These are phyloP conservation scores for Choloepus didactylus DNA, from an alignment of 2,797 vertebrate species.

Conservation along the genomic window DNA sequence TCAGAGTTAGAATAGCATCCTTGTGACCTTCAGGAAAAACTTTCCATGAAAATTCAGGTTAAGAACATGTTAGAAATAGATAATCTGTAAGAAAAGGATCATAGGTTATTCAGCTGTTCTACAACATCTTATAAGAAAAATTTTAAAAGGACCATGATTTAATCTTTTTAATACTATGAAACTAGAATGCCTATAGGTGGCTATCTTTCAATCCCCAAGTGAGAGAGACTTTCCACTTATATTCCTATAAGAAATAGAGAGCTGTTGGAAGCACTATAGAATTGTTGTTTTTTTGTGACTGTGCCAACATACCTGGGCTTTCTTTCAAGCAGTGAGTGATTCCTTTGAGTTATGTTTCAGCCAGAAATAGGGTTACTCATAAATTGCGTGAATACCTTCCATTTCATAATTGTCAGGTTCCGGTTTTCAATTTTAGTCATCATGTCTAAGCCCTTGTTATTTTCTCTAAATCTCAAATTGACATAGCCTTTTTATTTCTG, in stretches of 20 bases:
- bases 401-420: conserved; percentile 80
- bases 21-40: conserved; percentile 39
- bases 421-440: conserved; percentile 71
- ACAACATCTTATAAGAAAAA: background rate
- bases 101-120: conserved; percentile 31
- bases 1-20: background rate
- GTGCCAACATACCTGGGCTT: conserved; percentile 78
- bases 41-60: conserved; percentile 47
- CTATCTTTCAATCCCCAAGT: conserved; percentile 61
- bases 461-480: conserved; percentile 68
- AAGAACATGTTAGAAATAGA: conserved; percentile 57
- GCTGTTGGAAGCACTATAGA: conserved; percentile 71
- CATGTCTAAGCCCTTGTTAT: conserved; percentile 58
- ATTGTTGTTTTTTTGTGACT: conserved; percentile 75
- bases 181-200: conserved; percentile 62
- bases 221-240: conserved; percentile 73
- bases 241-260: conserved; percentile 75
- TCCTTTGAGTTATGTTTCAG: conserved; percentile 79
- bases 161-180: conserved; percentile 58
- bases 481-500: conserved; percentile 27
- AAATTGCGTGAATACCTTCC: conserved; percentile 79
- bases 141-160: conserved; percentile 24
- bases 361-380: conserved; percentile 79
- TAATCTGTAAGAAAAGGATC: conserved; percentile 19
- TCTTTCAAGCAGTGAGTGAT: conserved; percentile 78